Conservation (phyloP, 64 coral and sea anemone genomes). For the Pocillopora verrucosa region DNA sequence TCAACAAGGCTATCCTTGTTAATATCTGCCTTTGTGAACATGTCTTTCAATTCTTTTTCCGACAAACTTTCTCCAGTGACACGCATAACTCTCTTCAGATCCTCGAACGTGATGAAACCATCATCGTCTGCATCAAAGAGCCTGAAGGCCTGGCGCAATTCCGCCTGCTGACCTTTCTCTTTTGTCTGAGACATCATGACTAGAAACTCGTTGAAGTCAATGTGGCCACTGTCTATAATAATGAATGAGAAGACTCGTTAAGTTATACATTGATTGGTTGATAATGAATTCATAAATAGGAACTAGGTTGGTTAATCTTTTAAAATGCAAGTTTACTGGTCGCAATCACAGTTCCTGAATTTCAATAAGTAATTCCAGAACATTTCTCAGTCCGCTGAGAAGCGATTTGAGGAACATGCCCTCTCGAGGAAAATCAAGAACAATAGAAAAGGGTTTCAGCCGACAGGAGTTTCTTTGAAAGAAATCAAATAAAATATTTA, state of each 20-base stretch:
- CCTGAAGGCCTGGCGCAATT: constrained; percentile 33
- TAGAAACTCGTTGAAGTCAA: constrained; percentile 43
- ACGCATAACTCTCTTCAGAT: constrained; percentile 42
- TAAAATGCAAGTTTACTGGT: no score
- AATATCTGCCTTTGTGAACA: constrained; percentile 53
- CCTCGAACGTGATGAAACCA: constrained; percentile 33
- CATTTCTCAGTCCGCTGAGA: no score
- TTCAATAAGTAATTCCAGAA: no score
- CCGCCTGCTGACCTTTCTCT: neutral
- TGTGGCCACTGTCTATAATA: constrained; percentile 12
- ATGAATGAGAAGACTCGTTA: neutral
- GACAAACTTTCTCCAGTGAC: constrained; percentile 34
- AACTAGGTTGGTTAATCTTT: no score
- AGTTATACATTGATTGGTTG: neutral
- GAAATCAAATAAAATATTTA: no score
- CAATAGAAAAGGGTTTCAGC: no score
- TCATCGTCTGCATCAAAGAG: constrained; percentile 41
- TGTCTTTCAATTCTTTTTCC: constrained; percentile 3
- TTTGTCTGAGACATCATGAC: constrained; percentile 37
- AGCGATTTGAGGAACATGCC: no score
- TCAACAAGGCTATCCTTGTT: constrained; percentile 52
- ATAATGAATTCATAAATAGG: no score
- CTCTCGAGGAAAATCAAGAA: no score
- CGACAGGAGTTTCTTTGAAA: no score
- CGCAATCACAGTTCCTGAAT: no score